phyloP scores from a whole-genome alignment of 2,113 vertebrate genomes.

The Sinocyclocheilus rhinocerous region DNA sequence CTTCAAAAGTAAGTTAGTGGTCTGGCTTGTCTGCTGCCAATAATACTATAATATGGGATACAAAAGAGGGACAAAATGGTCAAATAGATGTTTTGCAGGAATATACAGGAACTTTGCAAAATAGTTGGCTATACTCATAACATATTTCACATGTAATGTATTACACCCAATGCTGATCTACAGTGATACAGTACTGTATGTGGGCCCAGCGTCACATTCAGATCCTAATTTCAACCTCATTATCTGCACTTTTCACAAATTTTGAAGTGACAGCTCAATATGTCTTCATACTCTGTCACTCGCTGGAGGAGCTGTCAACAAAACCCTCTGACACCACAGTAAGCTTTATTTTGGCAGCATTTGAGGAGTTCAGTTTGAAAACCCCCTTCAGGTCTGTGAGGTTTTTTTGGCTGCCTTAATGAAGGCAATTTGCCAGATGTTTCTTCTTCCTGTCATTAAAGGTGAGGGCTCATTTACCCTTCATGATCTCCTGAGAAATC shows the following conservation, averaged over 20 bases:
- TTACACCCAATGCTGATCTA: not conserved
- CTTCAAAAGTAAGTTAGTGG: not conserved
- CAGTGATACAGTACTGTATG: not conserved
- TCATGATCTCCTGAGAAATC: not conserved
- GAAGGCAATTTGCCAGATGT: conserved; percentile 39
- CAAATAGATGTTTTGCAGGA: not conserved
- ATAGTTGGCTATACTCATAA: not conserved
- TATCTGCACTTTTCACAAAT: not conserved
- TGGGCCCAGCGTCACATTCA: not conserved
- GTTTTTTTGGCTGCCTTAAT: conserved; percentile 23
- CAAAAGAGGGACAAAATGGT: too few species aligned
- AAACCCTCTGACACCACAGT: conserved; percentile 7
- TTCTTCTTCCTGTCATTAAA: conserved; percentile 23
- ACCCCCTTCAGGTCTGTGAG: conserved; percentile 1
- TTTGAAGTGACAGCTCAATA: conserved; percentile 24
- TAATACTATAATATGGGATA: too few species aligned
- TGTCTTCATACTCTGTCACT: conserved; percentile 20
- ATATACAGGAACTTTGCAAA: not conserved
- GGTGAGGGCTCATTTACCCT: conserved; percentile 14
- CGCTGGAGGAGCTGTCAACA: conserved; percentile 28
- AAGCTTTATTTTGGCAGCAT: conserved; percentile 22
- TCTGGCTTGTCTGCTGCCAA: not conserved
- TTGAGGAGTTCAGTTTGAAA: conserved; percentile 8
- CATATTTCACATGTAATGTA: not conserved
- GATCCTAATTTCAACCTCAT: not conserved